Conservation (phyloP, 2,113 vertebrate genomes). For the Eclectus roratus region DNA sequence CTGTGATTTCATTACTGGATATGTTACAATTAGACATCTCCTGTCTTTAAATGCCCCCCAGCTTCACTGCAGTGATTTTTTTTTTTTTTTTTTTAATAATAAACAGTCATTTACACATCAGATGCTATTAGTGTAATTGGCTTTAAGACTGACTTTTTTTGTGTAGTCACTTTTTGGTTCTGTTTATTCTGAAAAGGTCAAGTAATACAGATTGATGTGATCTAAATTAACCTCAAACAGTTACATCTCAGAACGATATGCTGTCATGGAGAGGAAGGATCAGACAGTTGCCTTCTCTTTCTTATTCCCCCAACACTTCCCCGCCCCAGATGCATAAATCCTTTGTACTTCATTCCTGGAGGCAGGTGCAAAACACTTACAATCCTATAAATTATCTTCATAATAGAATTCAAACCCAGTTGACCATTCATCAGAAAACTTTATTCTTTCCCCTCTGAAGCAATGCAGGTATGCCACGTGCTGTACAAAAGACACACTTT, state of each 20-base stretch:
- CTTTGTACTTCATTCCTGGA: background rate
- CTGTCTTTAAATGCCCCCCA: slow-evolving; percentile 70
- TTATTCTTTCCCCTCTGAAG: background rate
- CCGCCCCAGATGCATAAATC: background rate
- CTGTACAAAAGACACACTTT: background rate
- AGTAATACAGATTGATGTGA: slow-evolving; percentile 65
- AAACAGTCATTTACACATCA: slow-evolving; percentile 71
- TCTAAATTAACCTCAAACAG: slow-evolving; percentile 59
- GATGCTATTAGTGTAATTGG: slow-evolving; percentile 59
- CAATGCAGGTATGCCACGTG: accelerated
- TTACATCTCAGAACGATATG: slow-evolving; percentile 54
- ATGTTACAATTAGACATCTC: slow-evolving; percentile 73
- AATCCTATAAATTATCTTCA: background rate
- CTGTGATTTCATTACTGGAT: slow-evolving; percentile 77
- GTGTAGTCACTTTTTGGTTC: slow-evolving; percentile 67
- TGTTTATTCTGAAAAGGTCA: slow-evolving; percentile 71
- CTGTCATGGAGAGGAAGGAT: background rate
- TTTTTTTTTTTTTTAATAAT: slow-evolving; percentile 56
- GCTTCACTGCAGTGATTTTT: slow-evolving; percentile 30
- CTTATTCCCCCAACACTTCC: background rate
- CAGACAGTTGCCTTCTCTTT: background rate
- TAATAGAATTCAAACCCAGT: background rate
- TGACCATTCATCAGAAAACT: background rate
- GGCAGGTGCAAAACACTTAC: background rate
- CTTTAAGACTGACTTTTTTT: slow-evolving; percentile 67